phyloP scores from a whole-genome alignment of 2,113 vertebrate species.

The Oenanthe melanoleuca region DNA sequence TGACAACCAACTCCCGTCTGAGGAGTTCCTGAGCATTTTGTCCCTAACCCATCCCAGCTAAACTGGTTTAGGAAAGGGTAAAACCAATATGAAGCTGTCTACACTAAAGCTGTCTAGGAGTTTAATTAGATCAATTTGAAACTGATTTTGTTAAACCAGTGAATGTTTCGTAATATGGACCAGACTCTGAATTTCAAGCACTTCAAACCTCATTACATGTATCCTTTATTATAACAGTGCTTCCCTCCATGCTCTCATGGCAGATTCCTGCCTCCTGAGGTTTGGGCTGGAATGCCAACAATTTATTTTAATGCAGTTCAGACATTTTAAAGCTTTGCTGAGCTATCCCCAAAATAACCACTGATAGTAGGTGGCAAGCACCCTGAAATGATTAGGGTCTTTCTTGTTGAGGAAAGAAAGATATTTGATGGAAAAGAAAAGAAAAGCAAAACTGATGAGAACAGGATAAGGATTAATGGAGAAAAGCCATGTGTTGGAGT shows the following conservation, averaged over 20 bases:
- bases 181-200: slow-evolving; percentile 56
- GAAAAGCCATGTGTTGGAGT: background rate
- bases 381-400: slow-evolving; percentile 47
- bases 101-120: slow-evolving; percentile 3
- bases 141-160: slow-evolving; percentile 37
- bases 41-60: background rate
- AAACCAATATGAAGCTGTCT: slow-evolving; percentile 43
- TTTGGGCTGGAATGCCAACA: slow-evolving; percentile 67
- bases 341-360: slow-evolving; percentile 54
- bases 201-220: slow-evolving; percentile 55
- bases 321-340: slow-evolving; percentile 51
- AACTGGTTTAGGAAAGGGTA: background rate
- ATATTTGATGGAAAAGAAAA: background rate
- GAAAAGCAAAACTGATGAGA: background rate
- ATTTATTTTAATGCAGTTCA: slow-evolving; percentile 64
- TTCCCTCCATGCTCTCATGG: slow-evolving; percentile 48
- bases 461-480: background rate
- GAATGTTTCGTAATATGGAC: slow-evolving; percentile 26
- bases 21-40: slow-evolving; percentile 2
- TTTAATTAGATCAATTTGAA: slow-evolving; percentile 63
- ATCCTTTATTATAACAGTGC: slow-evolving; percentile 7
- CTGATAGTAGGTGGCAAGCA: slow-evolving; percentile 61
- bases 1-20: background rate
- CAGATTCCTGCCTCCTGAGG: slow-evolving; percentile 65
- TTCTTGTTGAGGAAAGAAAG: background rate